phyloP scores from a whole-genome alignment of 2,888 invertebrate genomes.

The Leucophenga maculata region DNA sequence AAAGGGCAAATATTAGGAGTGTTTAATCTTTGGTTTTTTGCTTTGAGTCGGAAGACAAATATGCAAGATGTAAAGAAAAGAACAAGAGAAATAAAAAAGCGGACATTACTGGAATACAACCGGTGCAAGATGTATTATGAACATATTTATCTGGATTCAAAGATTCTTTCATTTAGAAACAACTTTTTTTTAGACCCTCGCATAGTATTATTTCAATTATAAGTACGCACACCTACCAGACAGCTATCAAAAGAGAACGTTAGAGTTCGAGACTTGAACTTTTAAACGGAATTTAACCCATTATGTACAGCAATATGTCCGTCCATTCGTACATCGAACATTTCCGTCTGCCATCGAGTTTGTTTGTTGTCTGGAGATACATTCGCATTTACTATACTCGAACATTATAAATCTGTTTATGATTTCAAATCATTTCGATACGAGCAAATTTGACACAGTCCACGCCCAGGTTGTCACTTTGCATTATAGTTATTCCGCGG shows the following conservation, averaged over 20 bases:
- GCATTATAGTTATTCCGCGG: slow-evolving; percentile 44
- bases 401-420: slow-evolving; percentile 8
- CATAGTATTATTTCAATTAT: slow-evolving; percentile 9
- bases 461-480: slow-evolving; percentile 59
- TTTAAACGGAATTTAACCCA: too few relatives aligned
- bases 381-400: not conserved
- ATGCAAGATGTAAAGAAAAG: too few relatives aligned
- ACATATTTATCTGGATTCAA: too few relatives aligned
- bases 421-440: slow-evolving; percentile 40
- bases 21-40: too few relatives aligned
- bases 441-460: slow-evolving; percentile 49
- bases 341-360: not conserved
- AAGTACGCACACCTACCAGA: slow-evolving; percentile 16
- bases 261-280: not conserved
- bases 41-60: too few relatives aligned
- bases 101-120: too few relatives aligned
- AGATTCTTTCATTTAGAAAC: too few relatives aligned
- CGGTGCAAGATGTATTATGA: too few relatives aligned
- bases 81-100: too few relatives aligned
- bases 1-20: too few relatives aligned
- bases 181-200: too few relatives aligned
- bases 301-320: not conserved
- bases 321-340: not conserved
- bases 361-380: not conserved
- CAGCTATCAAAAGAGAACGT: not conserved